Conservation (phyloP, 1,140 invertebrate genomes). For the Solenopsis fugax region DNA sequence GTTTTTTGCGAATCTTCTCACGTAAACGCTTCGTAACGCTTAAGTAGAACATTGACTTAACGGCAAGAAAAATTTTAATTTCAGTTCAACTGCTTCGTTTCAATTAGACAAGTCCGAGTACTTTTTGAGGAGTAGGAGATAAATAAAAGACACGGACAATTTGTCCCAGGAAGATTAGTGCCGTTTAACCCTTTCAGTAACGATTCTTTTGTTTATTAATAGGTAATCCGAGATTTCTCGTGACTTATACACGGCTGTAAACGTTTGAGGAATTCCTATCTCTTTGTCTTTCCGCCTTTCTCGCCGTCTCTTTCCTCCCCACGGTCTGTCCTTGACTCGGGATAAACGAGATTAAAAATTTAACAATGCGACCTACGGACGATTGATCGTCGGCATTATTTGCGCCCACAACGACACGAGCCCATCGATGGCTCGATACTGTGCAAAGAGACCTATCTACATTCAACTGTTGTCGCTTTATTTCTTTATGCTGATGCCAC, state of each 20-base stretch:
- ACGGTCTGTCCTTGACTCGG: constrained; percentile 47
- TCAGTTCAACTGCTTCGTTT: no score
- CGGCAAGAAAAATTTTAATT: no score
- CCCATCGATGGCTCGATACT: constrained; percentile 38
- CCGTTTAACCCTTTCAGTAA: not conserved
- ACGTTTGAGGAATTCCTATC: constrained; percentile 22
- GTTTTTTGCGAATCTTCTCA: no score
- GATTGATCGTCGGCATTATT: constrained; percentile 64
- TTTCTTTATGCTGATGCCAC: constrained; percentile 19
- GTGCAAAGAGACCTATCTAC: constrained; percentile 30
- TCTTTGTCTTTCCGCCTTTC: constrained; percentile 33
- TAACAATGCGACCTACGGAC: constrained; percentile 58
- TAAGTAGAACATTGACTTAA: no score
- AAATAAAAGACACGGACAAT: not conserved
- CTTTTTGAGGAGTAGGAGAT: no score
- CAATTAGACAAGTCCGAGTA: no score
- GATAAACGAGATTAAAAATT: constrained; percentile 66
- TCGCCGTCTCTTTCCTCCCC: constrained; percentile 1
- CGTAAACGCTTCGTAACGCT: no score
- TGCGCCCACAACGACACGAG: constrained; percentile 37
- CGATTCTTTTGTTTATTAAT: constrained; percentile 33
- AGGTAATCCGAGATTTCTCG: not conserved
- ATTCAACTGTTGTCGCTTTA: constrained; percentile 27
- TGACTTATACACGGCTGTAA: not conserved
- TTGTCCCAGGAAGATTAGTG: not conserved